Percentiles rank a stretch among this genome's conserved stretches.
Evolutionary conservation across 2,888 invertebrate genomes (phyloP).

Genomic region (Sicus ferrugineus): DNA sequence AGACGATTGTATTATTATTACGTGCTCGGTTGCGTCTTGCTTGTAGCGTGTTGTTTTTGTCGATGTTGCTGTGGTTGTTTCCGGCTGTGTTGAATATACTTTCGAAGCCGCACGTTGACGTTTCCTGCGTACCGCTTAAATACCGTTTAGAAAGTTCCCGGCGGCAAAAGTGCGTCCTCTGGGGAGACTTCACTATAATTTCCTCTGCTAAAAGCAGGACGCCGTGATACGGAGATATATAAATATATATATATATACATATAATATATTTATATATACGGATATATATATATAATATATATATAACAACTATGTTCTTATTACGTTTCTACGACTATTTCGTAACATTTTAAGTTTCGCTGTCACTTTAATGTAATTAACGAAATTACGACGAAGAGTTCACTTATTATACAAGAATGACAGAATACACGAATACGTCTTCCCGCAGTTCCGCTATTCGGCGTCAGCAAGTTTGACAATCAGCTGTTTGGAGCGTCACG

Average conservation of each 20-base stretch:
- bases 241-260: too few relatives aligned
- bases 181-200: conserved; percentile 37
- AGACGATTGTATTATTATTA: too few relatives aligned
- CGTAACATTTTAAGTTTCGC: not conserved
- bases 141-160: conserved; percentile 59
- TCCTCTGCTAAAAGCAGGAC: not conserved
- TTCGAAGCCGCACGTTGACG: not conserved
- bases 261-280: too few relatives aligned
- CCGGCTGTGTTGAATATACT: conserved; percentile 13
- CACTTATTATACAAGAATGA: too few relatives aligned
- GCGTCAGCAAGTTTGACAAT: too few relatives aligned
- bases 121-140: conserved; percentile 46
- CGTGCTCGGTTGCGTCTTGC: not conserved
- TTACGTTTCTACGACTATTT: not conserved
- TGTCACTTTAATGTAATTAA: too few relatives aligned
- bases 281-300: too few relatives aligned
- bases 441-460: too few relatives aligned
- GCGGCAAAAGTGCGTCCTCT: conserved; percentile 41
- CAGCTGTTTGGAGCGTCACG: too few relatives aligned
- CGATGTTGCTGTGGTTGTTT: conserved; percentile 11
- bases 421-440: too few relatives aligned
- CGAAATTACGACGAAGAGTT: too few relatives aligned
- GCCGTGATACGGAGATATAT: not conserved
- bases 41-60: not conserved
- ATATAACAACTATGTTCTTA: not conserved